phyloP scores from a whole-genome alignment of 2,113 vertebrate genomes.

The Phyllostomus discolor region DNA sequence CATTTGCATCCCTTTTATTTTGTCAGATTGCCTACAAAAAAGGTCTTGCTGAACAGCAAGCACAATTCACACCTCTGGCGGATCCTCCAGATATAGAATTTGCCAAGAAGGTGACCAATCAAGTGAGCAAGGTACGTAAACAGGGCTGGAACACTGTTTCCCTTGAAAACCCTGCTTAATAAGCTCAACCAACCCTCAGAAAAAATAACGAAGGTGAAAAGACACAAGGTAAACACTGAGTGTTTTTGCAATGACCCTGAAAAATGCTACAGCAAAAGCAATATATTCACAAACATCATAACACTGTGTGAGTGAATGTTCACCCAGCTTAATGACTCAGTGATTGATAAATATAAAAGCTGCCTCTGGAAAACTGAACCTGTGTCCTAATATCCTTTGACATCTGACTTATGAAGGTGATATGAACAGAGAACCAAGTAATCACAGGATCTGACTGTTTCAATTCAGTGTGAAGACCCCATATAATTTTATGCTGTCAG shows the following conservation, averaged over 20 bases:
- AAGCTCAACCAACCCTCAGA: not conserved
- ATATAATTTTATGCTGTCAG: not conserved
- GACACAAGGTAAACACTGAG: not conserved
- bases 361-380: not conserved
- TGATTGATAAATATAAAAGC: not conserved
- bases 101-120: conserved; percentile 89
- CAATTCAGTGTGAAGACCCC: not conserved
- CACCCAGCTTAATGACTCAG: not conserved
- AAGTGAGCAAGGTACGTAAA: conserved; percentile 93
- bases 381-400: not conserved
- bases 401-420: not conserved
- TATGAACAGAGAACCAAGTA: not conserved
- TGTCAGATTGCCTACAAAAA: conserved; percentile 94
- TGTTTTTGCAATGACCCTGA: not conserved
- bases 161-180: not conserved
- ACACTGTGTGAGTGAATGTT: not conserved
- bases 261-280: not conserved
- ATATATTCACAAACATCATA: no score
- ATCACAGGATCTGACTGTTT: not conserved
- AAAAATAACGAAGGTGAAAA: not conserved
- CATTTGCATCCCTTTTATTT: not conserved
- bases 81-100: conserved; percentile 92
- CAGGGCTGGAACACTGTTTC: not conserved
- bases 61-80: conserved; percentile 90
- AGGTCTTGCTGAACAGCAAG: conserved; percentile 87